A percentile compares a stretch with the other conserved stretches of the same genome.
Conservation (phyloP, 2,113 vertebrate genomes). For the Indri indri region DNA sequence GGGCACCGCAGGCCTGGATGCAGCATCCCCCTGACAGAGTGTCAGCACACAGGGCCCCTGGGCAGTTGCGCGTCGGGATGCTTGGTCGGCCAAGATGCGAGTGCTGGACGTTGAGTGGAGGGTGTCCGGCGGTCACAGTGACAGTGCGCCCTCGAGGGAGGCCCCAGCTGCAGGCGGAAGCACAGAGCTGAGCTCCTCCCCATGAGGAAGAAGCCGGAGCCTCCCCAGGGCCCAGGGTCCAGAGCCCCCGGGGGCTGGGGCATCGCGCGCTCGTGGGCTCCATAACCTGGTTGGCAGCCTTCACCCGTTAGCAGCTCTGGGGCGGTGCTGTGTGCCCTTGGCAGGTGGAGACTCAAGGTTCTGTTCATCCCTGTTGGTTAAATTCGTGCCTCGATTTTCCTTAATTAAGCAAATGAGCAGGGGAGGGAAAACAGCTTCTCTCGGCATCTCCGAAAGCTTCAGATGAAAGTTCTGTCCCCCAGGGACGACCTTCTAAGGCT, state of each 20-base stretch:
- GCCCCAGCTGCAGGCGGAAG: neutral
- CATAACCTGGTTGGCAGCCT: neutral
- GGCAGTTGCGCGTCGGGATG: no score
- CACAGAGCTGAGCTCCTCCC: neutral
- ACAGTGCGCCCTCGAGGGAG: neutral
- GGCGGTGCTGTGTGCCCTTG: rapidly evolving
- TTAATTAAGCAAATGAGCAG: neutral
- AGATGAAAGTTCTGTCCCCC: neutral
- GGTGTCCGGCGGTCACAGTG: no score
- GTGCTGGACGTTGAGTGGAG: no score
- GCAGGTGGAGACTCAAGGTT: neutral
- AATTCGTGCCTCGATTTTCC: neutral
- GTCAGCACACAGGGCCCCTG: no score
- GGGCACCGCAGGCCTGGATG: no score
- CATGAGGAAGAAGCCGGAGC: neutral
- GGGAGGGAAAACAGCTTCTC: no score
- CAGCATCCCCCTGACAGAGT: neutral
- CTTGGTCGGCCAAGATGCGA: no score
- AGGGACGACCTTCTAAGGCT: neutral
- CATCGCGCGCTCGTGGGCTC: rapidly evolving
- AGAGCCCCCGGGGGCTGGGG: neutral
- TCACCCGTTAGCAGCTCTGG: neutral
- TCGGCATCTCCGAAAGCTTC: no score
- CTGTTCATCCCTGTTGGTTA: neutral
- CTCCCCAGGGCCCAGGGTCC: neutral